Evolutionary conservation across 2,113 vertebrate species (phyloP), one percentile per base, ranked within the genome.

Genomic region (Rutilus rutilus): DNA sequence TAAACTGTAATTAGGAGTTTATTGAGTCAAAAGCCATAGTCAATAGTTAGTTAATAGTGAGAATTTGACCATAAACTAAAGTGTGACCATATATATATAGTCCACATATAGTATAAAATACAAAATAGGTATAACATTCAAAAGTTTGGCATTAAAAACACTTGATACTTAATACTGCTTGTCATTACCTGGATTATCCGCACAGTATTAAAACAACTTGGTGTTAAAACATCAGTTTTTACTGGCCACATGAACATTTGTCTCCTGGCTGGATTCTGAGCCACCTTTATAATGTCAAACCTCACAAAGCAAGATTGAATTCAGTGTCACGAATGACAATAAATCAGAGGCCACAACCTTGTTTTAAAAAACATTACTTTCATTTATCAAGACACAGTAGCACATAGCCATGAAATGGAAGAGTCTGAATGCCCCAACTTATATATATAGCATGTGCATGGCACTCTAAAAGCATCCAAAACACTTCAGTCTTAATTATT

Each of bases 341-440:
- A 62, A 30, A 36, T 69, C 65, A 83, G n/a, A 71, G 69, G 83
- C 73, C 42, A 75, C 25, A 78, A 50, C 50, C 62, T 65, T 83
- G 60, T 52, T 85, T 71, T 33, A 25, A 86, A 69, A 80, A 83
- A 89, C 69, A 54, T 47, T 83, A 69, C 79, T 82, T 88, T 52
- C 25, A 75, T 78, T 67, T 59, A 9, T 64, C 52, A 87, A 57
- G 47, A 75, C 73, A 84, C 50, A 86, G 78, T 21, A 71, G 82
- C 45, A 33, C 36, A 84, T 19, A 86, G 67, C 73, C 81, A 57
- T 36, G 82, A 78, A 45, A 19, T 75, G 54, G 1, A 84, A 47
- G 71, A 75, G 27, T 64, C 54, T 45, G 47, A 45, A 19, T 57
- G 10, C 3, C 27, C 9, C 21, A 10, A 78, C 54, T 54, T 23